These are phyloP conservation scores for Petaurus breviceps DNA, from an alignment of 2,113 vertebrate genomes.

Conservation along the genomic window DNA sequence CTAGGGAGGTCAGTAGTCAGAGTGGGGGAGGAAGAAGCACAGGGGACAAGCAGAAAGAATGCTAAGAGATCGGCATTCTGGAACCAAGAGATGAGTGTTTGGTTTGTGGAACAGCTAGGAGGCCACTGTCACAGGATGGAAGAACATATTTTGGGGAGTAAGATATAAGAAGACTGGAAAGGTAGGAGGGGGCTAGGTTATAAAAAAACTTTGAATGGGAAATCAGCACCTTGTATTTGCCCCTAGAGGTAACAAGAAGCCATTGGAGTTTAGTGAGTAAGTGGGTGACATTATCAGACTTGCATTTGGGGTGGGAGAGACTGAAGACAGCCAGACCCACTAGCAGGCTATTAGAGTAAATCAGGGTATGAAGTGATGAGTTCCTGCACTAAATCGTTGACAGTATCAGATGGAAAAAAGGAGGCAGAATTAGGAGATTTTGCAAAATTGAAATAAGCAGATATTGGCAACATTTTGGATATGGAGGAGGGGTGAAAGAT, in stretches of 20 bases:
- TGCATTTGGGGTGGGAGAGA: neutral
- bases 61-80: too few relatives aligned
- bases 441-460: too few relatives aligned
- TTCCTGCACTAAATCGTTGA: too few relatives aligned
- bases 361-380: too few relatives aligned
- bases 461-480: too few relatives aligned
- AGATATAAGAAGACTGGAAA: neutral
- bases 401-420: too few relatives aligned
- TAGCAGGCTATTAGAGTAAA: too few relatives aligned
- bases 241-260: neutral
- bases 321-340: too few relatives aligned
- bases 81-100: neutral
- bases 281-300: neutral
- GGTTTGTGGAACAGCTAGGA: neutral
- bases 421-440: too few relatives aligned
- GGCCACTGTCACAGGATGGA: neutral
- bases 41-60: neutral
- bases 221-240: neutral
- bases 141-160: neutral
- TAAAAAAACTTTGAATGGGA: neutral
- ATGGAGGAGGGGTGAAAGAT: too few relatives aligned
- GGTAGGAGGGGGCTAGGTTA: neutral
- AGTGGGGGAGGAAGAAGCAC: neutral
- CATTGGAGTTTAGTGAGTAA: neutral
- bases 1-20: neutral